Base-by-base conservation (phyloP, 2,113 vertebrate genomes). In the Carassius carassius region DNA sequence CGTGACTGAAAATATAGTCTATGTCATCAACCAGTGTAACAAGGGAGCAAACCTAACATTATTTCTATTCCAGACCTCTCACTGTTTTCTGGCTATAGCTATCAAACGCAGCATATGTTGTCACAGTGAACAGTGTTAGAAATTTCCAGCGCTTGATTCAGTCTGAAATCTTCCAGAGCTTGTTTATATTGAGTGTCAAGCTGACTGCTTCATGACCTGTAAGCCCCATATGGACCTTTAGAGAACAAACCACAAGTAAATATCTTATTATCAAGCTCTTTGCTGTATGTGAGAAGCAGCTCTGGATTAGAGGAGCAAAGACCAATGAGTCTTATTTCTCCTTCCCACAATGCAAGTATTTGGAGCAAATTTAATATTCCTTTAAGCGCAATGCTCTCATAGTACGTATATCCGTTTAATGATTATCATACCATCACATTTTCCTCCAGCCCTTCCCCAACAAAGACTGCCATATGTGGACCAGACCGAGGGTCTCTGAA, bases 31-130 rank as follows among this genome's bases (percentile, higher is more conserved):
- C 90, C 87, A 58, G 90, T 88, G 88, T 89, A 88, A 83, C 88
- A 86, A 89, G 79, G 90, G 90, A 84, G 86, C 86, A 86, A 69
- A 85, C 88, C 88, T 87, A 88, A 87, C 85, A 79, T 85, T 87
- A 47, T 86, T 87, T 87, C 84, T 81, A 78, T 80, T 88, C 89
- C 82, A 89, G 92, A 90, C 84, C 91, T 90, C 93, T 91, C 78
- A 88, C 93, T 93, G 94, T 91, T 93, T 90, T 90, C 89, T 92
- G 92, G 93, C 92, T 88, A 90, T 89, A 89, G 89, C 91, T 91
- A 91, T 92, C 86, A 83, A 83, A 89, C 92, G 92, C 92, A 94
- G 92, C 94, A 94, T 94, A 94, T 94, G 93, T 91, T 93, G 92
- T 92, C 89, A 84, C 91, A 90, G 91, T 60, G 91, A 91, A 90